phyloP scores from a whole-genome alignment of 64 coral and sea anemone species.

The Dendronephthya gigantea region DNA sequence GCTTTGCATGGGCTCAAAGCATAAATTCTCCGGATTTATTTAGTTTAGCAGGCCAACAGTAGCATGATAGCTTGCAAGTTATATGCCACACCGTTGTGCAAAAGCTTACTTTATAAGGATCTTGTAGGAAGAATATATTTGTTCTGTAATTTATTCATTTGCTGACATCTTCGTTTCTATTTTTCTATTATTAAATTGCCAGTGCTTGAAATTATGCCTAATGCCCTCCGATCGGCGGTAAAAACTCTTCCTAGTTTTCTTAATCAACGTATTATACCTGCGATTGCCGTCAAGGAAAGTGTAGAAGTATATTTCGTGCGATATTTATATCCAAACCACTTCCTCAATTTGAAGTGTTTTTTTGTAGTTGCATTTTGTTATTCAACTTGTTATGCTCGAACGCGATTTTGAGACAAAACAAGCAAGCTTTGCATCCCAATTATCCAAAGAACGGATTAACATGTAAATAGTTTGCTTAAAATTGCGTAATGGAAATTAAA shows the following conservation, averaged over 20 bases:
- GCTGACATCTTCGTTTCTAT: neutral
- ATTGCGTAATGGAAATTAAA: neutral
- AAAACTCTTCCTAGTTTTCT: neutral
- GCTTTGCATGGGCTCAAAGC: neutral
- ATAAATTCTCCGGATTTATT: neutral
- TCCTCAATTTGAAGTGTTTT: neutral
- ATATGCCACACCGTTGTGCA: neutral
- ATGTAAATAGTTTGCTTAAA: neutral
- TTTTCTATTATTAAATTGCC: neutral
- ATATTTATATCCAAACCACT: too few species aligned
- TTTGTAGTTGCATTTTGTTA: neutral
- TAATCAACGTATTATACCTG: neutral
- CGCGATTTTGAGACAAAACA: neutral
- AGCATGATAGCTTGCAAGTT: neutral
- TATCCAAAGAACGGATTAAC: too few species aligned
- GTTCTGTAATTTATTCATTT: neutral
- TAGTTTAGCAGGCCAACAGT: neutral
- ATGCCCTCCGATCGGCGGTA: neutral
- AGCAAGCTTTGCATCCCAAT: too few species aligned
- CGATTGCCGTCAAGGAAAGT: neutral
- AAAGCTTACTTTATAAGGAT: neutral
- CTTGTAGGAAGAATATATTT: neutral
- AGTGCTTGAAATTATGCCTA: neutral
- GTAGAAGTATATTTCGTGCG: neutral
- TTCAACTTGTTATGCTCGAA: neutral